These are phyloP conservation scores for Chalcis sispes DNA, from an alignment of 2,888 invertebrate genomes.

Conservation along the genomic window DNA sequence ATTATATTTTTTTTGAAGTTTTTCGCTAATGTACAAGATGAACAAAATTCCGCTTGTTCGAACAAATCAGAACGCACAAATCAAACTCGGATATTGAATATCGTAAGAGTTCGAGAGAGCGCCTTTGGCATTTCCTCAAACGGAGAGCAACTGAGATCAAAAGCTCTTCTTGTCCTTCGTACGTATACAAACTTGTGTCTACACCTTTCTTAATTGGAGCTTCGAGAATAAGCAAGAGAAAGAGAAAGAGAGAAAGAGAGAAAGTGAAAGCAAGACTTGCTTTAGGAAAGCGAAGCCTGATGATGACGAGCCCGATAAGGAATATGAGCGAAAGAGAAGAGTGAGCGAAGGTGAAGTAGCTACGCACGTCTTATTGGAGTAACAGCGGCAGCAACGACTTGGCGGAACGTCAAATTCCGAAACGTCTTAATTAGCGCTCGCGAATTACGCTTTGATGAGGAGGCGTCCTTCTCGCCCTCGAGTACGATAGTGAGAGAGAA, in stretches of 20 bases:
- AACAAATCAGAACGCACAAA: constrained; percentile 33
- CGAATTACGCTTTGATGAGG: constrained; percentile 56
- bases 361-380: constrained; percentile 29
- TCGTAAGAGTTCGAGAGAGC: constrained; percentile 18
- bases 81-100: constrained; percentile 48
- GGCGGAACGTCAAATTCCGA: constrained; percentile 45
- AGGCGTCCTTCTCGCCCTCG: constrained; percentile 10
- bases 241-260: background rate
- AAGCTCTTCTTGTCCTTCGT: background rate
- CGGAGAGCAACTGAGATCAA: constrained; percentile 1
- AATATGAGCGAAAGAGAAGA: background rate
- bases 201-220: constrained; percentile 10
- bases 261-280: background rate
- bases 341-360: background rate
- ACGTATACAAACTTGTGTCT: background rate
- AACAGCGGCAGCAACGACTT: constrained; percentile 33
- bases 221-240: constrained; percentile 1
- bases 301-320: background rate
- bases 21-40: background rate
- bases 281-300: background rate
- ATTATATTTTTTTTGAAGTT: too few species aligned
- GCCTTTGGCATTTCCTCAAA: constrained; percentile 44
- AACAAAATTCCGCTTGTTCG: constrained; percentile 22
- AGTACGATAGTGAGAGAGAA: too few species aligned
- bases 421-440: constrained; percentile 57